These are phyloP conservation scores for Spheniscus mendiculus DNA, from an alignment of 2,113 vertebrate species.

Conservation along the genomic window DNA sequence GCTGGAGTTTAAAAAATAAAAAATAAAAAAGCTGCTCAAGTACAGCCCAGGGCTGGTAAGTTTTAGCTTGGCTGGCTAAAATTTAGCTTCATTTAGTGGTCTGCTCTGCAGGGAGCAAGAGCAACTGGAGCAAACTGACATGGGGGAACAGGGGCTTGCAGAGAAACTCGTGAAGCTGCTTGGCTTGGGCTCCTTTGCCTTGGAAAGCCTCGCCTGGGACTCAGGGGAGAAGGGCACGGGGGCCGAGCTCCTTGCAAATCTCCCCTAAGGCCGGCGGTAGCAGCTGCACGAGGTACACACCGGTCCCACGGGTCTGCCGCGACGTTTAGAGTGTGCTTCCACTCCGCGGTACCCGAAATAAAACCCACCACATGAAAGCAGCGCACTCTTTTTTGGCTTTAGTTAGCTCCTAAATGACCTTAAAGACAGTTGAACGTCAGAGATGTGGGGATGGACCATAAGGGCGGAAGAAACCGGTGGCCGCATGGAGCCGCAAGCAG, in stretches of 20 bases:
- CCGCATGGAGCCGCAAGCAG: not conserved
- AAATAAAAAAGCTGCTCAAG: not conserved
- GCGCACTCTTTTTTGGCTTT: not conserved
- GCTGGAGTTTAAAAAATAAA: not conserved
- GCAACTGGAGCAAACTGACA: not conserved
- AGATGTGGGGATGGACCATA: not conserved
- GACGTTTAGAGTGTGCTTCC: not conserved
- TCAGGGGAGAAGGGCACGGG: rapidly evolving
- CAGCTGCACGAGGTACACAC: not conserved
- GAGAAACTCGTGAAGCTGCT: not conserved
- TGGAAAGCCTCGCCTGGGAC: not conserved
- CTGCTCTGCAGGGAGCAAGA: not conserved
- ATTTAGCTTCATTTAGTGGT: not conserved
- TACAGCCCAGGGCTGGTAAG: not conserved
- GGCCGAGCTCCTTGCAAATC: not conserved
- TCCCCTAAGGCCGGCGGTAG: rapidly evolving
- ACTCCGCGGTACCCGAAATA: not conserved
- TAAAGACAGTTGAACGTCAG: not conserved
- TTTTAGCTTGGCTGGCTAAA: not conserved
- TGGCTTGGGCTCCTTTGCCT: not conserved
- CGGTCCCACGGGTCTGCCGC: rapidly evolving
- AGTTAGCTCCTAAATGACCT: not conserved
- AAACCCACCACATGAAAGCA: not conserved
- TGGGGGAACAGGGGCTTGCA: not conserved
- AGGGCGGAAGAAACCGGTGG: not conserved